Evolutionary conservation across 2,888 invertebrate genomes (phyloP).

Genomic region (Matsumyia berberina): DNA sequence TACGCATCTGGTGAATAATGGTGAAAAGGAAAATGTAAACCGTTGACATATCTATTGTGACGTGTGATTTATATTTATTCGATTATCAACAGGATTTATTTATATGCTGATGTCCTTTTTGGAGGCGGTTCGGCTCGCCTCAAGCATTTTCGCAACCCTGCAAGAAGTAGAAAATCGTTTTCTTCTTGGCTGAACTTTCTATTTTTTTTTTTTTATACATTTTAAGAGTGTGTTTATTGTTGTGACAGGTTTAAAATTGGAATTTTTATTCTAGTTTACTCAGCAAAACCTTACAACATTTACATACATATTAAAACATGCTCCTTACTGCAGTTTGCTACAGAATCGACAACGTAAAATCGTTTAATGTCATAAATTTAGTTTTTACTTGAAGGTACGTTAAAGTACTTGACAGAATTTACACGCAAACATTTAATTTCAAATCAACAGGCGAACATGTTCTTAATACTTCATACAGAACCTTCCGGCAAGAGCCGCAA

Average conservation of each 20-base stretch:
- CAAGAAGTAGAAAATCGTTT: conserved; percentile 41
- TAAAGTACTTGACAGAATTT: too few species aligned
- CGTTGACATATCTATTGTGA: conserved; percentile 70
- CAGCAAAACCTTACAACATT: too few species aligned
- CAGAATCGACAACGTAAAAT: too few species aligned
- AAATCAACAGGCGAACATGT: too few species aligned
- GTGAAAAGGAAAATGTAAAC: conserved; percentile 62
- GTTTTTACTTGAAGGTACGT: too few species aligned
- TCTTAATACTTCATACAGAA: too few species aligned
- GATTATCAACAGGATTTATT: conserved; percentile 66
- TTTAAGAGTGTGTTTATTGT: conserved; percentile 30
- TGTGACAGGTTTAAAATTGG: conserved; percentile 59
- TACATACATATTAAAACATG: too few species aligned
- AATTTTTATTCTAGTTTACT: conserved; percentile 49
- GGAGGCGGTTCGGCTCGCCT: neutral
- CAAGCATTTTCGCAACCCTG: neutral
- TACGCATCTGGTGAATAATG: conserved; percentile 37
- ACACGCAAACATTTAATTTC: too few species aligned
- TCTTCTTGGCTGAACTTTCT: conserved; percentile 42
- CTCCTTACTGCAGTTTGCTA: too few species aligned
- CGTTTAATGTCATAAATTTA: too few species aligned
- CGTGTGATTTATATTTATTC: conserved; percentile 70
- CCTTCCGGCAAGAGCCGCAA: too few species aligned
- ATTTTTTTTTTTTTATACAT: too few species aligned
- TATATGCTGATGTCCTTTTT: conserved; percentile 65